Base-by-base conservation (phyloP, 2,113 vertebrate genomes). In the Phalacrocorax brasilianus region DNA sequence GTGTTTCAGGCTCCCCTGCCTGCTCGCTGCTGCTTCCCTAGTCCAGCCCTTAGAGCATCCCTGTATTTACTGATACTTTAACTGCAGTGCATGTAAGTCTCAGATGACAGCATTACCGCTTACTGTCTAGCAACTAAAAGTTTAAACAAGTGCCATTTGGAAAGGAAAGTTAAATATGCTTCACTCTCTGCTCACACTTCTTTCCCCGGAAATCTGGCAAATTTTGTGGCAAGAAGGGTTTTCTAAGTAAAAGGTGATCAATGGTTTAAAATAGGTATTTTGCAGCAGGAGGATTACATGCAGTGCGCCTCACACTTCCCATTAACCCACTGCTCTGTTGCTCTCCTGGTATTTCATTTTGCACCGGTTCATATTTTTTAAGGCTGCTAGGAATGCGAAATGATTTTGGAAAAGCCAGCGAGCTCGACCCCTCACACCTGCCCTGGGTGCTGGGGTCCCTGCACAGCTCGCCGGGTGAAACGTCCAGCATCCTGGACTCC, bases 401-500 rank as follows among this genome's bases (percentile, higher is more conserved):
- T 12, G 0, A 18, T 24, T 72, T 66, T 47, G 35, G 62, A 65
- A 90, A 88, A 90, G n/a, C 17, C 65, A 40, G 7, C 0, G 2
- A 55, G 30, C 35, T 68, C 0, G 2, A 53, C 7, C 18, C 2
- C 7, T 22, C 2, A 3, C n/a, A 88, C 27, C 47, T 63, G 42
- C 28, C 38, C 17, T 23, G 32, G 62, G 14, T 63, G 8, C 32
- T 0, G 2, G 45, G 15, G 12, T 75, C 32, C 52, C 26, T 3
- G 5, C 11, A 32, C 0, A 1, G 22, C 23, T 45, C 1, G 0
- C 18, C 3, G 8, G 50, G 72, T 85, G 44, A 79, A 86, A 55
- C 2, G 1, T 27, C 32, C 72, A 62, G 27, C 35, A 62, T 21
- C 47, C 19, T 18, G 38, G 32, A 44, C 17, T 58, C n/a, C 9